Evolutionary conservation across 2,888 invertebrate species (phyloP), one percentile per base, ranked within the genome.

Genomic region (Serrognathus titanus): DNA sequence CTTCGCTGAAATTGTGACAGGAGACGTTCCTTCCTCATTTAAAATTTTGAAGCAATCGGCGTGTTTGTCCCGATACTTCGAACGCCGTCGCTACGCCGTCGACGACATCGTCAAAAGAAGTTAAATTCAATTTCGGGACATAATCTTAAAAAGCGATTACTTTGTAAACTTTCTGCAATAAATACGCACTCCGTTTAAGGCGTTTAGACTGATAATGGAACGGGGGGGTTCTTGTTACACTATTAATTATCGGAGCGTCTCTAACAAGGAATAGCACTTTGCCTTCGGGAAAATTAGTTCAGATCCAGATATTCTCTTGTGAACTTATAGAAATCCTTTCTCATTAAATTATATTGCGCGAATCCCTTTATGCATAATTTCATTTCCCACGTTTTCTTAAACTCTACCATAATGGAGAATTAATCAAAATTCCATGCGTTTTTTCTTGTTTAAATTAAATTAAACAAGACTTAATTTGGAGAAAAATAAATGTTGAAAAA

Each of bases 81-180:
- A 55, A 55, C 35, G 37, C 35, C 9, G 24, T 6, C 49, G 9
- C 24, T n/a, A 3, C 45, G 20, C n/a, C 24, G 45, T 10, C 45
- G 45, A 13, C 24, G 45, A 13, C 48, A 53, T 50, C 58, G 53
- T 63, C 63, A 63, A 66, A 63, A 61, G 62, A 60, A 64, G 62
- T 61, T 57, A 66, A 69, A 68, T 69, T 69, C 65, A 68, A 69
- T 69, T 69, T 66, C 61, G 49, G 51, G 58, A 63, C 63, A 63
- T 67, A 69, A 68, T 69, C 68, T 67, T 65, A 65, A 67, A 69
- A 68, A 69, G 64, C 67, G 68, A 71, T 71, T 69, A 69, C 57
- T 46, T 48, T 52, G 52, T 52, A 45, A 52, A 45, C 45, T 31
- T 35, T 45, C 51, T 20, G 36, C 16, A 31, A 48, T 20, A 13